These are phyloP conservation scores for Nannobrachium achirus DNA, from an alignment of 2,113 vertebrate species.

Conservation along the genomic window DNA sequence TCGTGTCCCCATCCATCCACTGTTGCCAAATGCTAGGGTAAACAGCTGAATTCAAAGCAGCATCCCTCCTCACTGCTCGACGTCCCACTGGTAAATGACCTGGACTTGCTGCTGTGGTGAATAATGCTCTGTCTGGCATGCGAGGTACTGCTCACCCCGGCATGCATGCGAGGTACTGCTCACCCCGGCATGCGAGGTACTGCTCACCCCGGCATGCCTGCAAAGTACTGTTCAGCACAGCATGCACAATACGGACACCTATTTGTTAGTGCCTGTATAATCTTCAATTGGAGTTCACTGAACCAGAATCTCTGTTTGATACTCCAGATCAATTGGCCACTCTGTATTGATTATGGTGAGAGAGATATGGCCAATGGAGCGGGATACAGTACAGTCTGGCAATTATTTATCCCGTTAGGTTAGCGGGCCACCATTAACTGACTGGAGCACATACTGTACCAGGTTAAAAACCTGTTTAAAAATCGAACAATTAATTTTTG, in stretches of 20 bases:
- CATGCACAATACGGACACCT: background rate
- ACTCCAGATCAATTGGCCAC: constrained; percentile 6
- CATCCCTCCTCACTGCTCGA: background rate
- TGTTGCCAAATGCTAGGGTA: too few species aligned
- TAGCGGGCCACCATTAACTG: constrained; percentile 26
- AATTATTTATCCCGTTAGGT: constrained; percentile 43
- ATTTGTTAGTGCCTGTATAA: background rate
- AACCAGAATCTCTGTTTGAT: constrained; percentile 7
- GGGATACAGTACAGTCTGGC: background rate
- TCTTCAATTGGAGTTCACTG: background rate
- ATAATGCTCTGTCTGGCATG: too few species aligned
- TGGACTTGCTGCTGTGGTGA: too few species aligned
- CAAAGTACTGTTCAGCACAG: background rate
- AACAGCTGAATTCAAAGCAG: background rate
- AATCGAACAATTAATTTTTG: too few species aligned
- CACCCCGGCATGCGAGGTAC: too few species aligned
- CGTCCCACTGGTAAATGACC: too few species aligned
- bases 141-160: too few species aligned
- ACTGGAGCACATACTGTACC: background rate
- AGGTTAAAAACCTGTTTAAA: too few species aligned
- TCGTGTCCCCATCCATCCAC: background rate
- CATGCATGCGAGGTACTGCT: too few species aligned
- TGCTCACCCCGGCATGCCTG: too few species aligned
- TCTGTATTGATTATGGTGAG: constrained; percentile 33
- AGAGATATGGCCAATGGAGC: constrained; percentile 15